Evolutionary conservation across 2,797 vertebrate genomes (phyloP).

Genomic region (Distichodus sexfasciatus): DNA sequence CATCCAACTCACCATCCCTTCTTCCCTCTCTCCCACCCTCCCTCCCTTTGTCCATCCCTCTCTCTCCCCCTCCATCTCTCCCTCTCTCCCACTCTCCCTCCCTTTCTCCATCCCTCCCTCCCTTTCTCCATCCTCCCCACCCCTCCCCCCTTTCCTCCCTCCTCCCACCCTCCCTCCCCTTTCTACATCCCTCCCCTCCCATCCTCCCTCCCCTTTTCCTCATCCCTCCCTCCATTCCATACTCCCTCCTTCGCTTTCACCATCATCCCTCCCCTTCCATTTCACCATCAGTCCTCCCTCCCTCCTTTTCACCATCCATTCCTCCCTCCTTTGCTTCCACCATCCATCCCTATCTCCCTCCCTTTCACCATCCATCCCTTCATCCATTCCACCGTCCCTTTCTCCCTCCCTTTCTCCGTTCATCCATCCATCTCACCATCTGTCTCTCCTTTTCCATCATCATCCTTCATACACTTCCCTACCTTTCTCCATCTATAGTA

Average conservation of each 20-base stretch:
- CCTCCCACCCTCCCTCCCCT: neutral
- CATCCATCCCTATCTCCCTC: neutral
- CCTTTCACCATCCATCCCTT: neutral
- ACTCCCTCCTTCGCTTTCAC: slow-evolving; percentile 2
- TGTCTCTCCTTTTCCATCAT: neutral
- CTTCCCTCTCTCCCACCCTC: slow-evolving; percentile 26
- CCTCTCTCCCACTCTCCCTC: too few relatives aligned
- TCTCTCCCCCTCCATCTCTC: slow-evolving; percentile 4
- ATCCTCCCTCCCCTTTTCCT: neutral
- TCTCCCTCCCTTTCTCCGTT: slow-evolving; percentile 2
- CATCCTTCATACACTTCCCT: too few relatives aligned
- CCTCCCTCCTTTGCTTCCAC: neutral
- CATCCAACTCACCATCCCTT: neutral
- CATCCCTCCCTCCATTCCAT: neutral
- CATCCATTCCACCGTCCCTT: neutral
- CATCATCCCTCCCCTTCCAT: neutral
- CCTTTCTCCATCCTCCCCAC: neutral
- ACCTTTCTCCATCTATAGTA: too few relatives aligned
- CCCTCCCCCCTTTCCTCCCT: neutral
- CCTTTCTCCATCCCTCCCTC: neutral
- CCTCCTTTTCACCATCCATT: neutral
- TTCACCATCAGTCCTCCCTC: neutral
- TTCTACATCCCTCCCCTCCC: neutral
- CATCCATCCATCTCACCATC: neutral
- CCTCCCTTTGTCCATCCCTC: neutral